Percentiles rank a stretch among this genome's conserved stretches.
Conservation (phyloP, 30 jellyfish, hydroid and myxozoan genomes). For the Cassiopea xamachana region DNA sequence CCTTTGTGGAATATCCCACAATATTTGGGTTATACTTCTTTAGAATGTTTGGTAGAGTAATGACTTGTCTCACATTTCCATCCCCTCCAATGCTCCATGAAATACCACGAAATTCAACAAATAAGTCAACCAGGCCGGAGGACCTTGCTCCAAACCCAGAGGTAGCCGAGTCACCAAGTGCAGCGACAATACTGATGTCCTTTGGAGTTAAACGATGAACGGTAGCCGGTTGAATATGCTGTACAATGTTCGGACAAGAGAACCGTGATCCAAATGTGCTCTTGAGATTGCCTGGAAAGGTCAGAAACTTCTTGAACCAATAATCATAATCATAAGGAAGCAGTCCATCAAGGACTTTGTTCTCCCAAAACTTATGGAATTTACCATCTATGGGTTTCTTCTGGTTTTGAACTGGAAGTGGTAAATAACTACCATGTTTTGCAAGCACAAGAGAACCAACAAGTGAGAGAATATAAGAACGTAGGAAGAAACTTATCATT, state of each 20-base stretch:
- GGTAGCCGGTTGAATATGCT: conserved; percentile 23
- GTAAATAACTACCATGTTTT: not conserved
- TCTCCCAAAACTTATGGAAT: conserved; percentile 69
- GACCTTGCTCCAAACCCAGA: conserved; percentile 94
- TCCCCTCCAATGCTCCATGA: conserved; percentile 92
- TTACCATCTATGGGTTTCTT: conserved; percentile 43
- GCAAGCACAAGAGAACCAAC: not conserved
- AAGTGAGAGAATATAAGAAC: not conserved
- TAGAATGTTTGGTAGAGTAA: conserved; percentile 84
- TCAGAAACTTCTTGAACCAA: conserved; percentile 41
- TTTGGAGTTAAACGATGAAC: conserved; percentile 81
- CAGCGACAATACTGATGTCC: conserved; percentile 84
- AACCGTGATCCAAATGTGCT: conserved; percentile 38
- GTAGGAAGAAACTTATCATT: not conserved
- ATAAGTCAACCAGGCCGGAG: conserved; percentile 52
- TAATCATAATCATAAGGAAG: conserved; percentile 59
- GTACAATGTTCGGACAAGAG: conserved; percentile 24
- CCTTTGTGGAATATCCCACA: conserved; percentile 63
- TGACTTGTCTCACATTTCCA: conserved; percentile 51
- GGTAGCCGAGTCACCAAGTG: conserved; percentile 86
- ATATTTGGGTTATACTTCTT: conserved; percentile 79
- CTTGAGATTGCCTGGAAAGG: conserved; percentile 15
- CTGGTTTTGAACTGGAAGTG: conserved; percentile 16
- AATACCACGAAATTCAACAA: conserved; percentile 77
- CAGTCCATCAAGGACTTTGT: conserved; percentile 35